A percentile compares a stretch with the other conserved stretches of the same genome.
These are phyloP conservation scores for Drosophila pseudoobscura DNA, from an alignment of 1,140 invertebrate species.

Conservation along the genomic window DNA sequence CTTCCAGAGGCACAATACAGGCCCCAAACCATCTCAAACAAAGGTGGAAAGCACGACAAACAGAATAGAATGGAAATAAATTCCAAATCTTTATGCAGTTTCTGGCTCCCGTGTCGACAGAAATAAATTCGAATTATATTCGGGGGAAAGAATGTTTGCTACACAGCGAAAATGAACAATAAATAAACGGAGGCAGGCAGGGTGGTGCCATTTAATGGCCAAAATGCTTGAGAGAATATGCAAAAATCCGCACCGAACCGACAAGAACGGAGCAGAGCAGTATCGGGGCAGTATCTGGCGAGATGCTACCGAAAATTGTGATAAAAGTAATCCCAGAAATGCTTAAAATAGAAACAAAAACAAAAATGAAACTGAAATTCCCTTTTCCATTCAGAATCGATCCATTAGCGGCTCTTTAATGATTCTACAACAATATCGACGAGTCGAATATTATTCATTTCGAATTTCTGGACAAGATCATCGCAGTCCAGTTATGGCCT, in stretches of 20 bases:
- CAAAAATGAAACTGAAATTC: not conserved
- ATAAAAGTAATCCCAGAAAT: not conserved
- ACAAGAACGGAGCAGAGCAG: too few species aligned
- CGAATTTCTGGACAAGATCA: slow-evolving; percentile 25
- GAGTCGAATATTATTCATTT: slow-evolving; percentile 48
- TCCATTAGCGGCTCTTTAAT: slow-evolving; percentile 40
- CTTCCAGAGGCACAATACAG: slow-evolving; percentile 1
- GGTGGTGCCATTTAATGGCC: slow-evolving; percentile 19
- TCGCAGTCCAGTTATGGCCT: slow-evolving; percentile 41
- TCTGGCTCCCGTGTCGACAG: slow-evolving; percentile 36
- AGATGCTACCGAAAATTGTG: too few species aligned
- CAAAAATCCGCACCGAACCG: too few species aligned
- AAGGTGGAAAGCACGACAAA: slow-evolving; percentile 15
- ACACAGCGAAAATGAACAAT: slow-evolving; percentile 12
- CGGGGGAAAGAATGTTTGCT: slow-evolving; percentile 18
- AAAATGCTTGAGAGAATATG: slow-evolving; percentile 17
- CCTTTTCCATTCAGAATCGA: slow-evolving; percentile 8
- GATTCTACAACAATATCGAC: not conserved
- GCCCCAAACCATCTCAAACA: slow-evolving; percentile 40
- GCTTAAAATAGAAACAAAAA: not conserved
- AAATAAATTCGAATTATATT: slow-evolving; percentile 65
- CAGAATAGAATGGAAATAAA: slow-evolving; percentile 51
- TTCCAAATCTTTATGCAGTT: slow-evolving; percentile 67
- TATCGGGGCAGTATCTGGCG: too few species aligned
- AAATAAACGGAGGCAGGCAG: slow-evolving; percentile 27